A percentile compares a stretch with the other conserved stretches of the same genome.
Conservation (phyloP, 2,888 invertebrate genomes). For the Crioceris asparagi region DNA sequence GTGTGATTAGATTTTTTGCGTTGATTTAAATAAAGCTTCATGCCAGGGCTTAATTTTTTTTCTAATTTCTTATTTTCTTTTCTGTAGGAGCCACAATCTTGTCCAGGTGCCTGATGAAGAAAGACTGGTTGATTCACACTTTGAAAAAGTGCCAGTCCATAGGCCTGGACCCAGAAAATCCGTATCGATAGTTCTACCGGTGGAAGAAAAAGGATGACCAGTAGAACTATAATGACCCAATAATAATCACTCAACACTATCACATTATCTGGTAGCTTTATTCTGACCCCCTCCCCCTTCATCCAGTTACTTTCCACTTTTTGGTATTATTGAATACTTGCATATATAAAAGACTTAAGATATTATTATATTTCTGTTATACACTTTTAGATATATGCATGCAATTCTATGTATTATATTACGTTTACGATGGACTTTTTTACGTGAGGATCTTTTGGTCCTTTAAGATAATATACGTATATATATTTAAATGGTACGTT, state of each 20-base stretch:
- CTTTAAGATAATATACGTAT: too few species aligned
- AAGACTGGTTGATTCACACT: constrained; percentile 30
- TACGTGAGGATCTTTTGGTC: too few species aligned
- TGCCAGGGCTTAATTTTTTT: too few species aligned
- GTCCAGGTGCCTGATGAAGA: constrained; percentile 36
- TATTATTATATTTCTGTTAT: background rate
- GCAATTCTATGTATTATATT: too few species aligned
- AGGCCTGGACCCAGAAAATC: constrained; percentile 39
- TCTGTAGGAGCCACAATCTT: constrained; percentile 33
- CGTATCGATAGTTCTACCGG: constrained; percentile 49
- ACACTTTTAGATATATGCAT: too few species aligned
- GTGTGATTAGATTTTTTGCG: too few species aligned
- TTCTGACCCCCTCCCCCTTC: too few species aligned
- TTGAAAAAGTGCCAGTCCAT: constrained; percentile 29
- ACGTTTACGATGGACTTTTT: too few species aligned
- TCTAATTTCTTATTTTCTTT: constrained; percentile 17
- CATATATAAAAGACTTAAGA: constrained; percentile 1
- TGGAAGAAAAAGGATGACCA: constrained; percentile 44
- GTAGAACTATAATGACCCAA: constrained; percentile 18
- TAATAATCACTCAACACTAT: background rate
- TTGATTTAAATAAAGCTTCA: too few species aligned
- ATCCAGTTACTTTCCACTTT: background rate
- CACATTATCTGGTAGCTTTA: background rate
- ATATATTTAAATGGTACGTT: too few species aligned
- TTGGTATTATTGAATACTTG: background rate